Conservation (phyloP, 2,797 vertebrate species). For the Brachyrhaphis roseni region DNA sequence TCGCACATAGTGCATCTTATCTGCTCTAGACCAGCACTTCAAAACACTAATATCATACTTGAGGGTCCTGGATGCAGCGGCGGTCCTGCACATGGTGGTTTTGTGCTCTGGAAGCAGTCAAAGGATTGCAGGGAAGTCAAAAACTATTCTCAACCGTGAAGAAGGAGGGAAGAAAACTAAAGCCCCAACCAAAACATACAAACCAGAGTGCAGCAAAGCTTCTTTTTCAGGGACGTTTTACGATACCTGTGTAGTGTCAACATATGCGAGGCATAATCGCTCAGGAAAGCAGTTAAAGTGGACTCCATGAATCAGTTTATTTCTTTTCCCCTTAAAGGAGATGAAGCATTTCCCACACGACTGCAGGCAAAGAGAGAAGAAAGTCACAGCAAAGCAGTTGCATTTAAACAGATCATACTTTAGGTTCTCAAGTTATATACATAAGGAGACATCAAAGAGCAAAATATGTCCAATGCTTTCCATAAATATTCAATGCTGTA, state of each 20-base stretch:
- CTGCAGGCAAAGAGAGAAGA: conserved; percentile 24
- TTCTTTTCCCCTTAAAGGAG: conserved; percentile 48
- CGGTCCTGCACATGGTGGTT: conserved; percentile 41
- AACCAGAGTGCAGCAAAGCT: conserved; percentile 19
- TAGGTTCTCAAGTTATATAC: conserved; percentile 13
- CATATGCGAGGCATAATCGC: conserved; percentile 35
- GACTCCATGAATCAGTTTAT: conserved; percentile 49
- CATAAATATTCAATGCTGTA: neutral
- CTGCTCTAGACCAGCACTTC: conserved; percentile 63
- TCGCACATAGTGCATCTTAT: conserved; percentile 64
- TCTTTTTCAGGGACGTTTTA: conserved; percentile 34
- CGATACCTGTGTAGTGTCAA: conserved; percentile 53
- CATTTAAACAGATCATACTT: conserved; percentile 28
- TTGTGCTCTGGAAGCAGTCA: conserved; percentile 47
- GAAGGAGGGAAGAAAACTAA: conserved; percentile 3
- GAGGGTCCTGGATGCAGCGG: conserved; percentile 42
- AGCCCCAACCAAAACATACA: conserved; percentile 24
- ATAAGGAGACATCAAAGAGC: conserved; percentile 23
- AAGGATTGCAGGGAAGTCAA: conserved; percentile 65
- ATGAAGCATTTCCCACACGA: conserved; percentile 58
- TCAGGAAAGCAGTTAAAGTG: conserved; percentile 55
- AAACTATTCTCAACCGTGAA: conserved; percentile 54
- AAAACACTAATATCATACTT: conserved; percentile 69
- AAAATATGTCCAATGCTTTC: neutral
- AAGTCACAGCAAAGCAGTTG: conserved; percentile 19